Base-by-base conservation (phyloP, 2,113 vertebrate species). In the Ciconia stormi region DNA sequence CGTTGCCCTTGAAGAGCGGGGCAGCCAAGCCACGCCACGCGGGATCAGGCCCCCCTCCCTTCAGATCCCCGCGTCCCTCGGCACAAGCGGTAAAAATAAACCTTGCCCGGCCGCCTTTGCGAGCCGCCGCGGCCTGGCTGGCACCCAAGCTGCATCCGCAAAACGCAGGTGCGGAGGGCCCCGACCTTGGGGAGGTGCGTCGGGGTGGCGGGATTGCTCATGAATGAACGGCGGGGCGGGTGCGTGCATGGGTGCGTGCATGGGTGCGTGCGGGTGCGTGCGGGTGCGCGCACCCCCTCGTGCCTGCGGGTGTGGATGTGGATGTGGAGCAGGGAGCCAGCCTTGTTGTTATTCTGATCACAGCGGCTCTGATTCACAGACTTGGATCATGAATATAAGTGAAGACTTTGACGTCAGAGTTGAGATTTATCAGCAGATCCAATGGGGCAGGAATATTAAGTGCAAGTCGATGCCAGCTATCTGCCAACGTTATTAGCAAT, bases 391-490 rank as follows among this genome's bases (percentile, higher is more conserved):
- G 98, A 98, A 98, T 98, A 97, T 97, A 96, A 98, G 98, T 97
- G 98, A 98, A 98, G 98, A 97, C 97, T 98, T 98, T 98, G 98
- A 98, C 98, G 98, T 98, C 98, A 98, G 98, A 98, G 97, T 97
- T 97, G 98, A 98, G 98, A 98, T 98, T 98, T 98, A 98, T 98
- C 98, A 98, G 97, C 97, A 98, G 97, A 98, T 97, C 98, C 97
- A 98, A 98, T 97, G 97, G 97, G 97, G 97, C 96, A 97, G 93
- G 97, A 97, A 98, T 98, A 98, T 98, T 98, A 98, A 98, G 97
- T 90, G 98, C 97, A 46, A 96, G 97, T 92, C 97, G 97, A 93
- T 96, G 96, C 95, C 96, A 97, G 97, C 96, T 89, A 74, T 86
- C 97, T 96, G 96, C 97, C 96, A 94, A 73, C 97, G 95, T 79